Evolutionary conservation across 64 coral and sea anemone genomes (phyloP), one percentile per base, ranked within the genome.

Genomic region (Anthopleura sola): DNA sequence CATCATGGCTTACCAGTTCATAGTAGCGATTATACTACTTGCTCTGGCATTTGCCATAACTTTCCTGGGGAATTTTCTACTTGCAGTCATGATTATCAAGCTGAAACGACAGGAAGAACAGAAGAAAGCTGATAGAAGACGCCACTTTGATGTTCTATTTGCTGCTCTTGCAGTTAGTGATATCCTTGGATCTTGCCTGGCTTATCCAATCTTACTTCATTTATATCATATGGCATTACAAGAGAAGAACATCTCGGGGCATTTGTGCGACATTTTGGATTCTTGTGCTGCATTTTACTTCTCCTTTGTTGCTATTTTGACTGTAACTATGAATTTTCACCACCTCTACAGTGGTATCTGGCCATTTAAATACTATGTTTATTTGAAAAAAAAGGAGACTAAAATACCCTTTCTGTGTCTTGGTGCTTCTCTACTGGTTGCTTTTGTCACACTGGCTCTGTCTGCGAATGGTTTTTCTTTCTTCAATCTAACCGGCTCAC

Each of bases 81-180:
- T 76, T 37, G 74, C 74, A 17, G 9, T 76, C 29, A 76, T 76
- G 74, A 37, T 76, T 21, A 37, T 76, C 74, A 76, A 76, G 28
- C 29, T 39, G 37, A 76, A 76, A 39, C 75, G 75, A 40, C 34
- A 40, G 33, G 29, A 78, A 78, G 75, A 78, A n/a, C 18, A 26
- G 0, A 32, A 78, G 3, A 78, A 4, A 78, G 34, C 40, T n/a
- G 75, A 78, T 40, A 78, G 40, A 78, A 39, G 23, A 19, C 75
- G 75, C 36, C 75, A 78, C 37, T 38, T 78, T 23, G 75, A 78
- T n/a, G 75, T 78, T 12, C 75, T 78, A 0, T 78, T 40, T 78
- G 18, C 36, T 78, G 36, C 37, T 78, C 36, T 78, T 38, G 75
- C 40, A 40, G 36, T 20, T 46, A 36, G 36, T 17, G 36, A 40